phyloP scores from a whole-genome alignment of 2,888 invertebrate genomes.

The Drosophila ustulata region DNA sequence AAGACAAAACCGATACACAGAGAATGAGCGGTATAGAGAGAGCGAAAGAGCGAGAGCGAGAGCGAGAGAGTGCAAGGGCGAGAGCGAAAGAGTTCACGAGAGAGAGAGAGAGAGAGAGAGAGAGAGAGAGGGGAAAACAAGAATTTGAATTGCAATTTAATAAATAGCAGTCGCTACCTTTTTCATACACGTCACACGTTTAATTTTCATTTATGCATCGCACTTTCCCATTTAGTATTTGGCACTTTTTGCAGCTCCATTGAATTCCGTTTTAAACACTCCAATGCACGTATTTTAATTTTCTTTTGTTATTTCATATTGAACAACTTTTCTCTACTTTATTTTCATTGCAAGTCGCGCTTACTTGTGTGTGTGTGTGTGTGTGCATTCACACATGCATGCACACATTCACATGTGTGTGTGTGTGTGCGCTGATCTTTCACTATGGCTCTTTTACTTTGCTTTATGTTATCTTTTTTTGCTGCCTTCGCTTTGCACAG shows the following conservation, averaged over 20 bases:
- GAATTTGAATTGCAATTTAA: slow-evolving; percentile 73
- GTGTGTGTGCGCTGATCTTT: slow-evolving; percentile 64
- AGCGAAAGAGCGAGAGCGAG: slow-evolving; percentile 2
- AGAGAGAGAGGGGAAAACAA: slow-evolving; percentile 44
- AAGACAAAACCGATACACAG: slow-evolving; percentile 14
- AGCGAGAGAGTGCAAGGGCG: neutral
- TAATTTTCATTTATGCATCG: slow-evolving; percentile 68
- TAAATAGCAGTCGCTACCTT: slow-evolving; percentile 70
- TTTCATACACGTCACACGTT: slow-evolving; percentile 65
- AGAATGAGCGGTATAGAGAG: slow-evolving; percentile 8
- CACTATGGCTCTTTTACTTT: slow-evolving; percentile 73
- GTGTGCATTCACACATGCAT: slow-evolving; percentile 1
- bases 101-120: too few relatives aligned
- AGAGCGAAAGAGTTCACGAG: neutral
- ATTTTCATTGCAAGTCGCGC: slow-evolving; percentile 60
- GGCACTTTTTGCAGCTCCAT: slow-evolving; percentile 66
- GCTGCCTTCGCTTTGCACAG: slow-evolving; percentile 61
- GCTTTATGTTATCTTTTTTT: slow-evolving; percentile 67
- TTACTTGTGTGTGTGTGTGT: slow-evolving; percentile 22
- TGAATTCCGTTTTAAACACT: slow-evolving; percentile 53
- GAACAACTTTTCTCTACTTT: slow-evolving; percentile 69
- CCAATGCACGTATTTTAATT: slow-evolving; percentile 38
- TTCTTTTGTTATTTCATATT: slow-evolving; percentile 61
- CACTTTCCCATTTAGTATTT: slow-evolving; percentile 59
- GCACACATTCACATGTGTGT: neutral